These are phyloP conservation scores for Podarcis siculus DNA, from an alignment of 2,797 vertebrate species.

Conservation along the genomic window DNA sequence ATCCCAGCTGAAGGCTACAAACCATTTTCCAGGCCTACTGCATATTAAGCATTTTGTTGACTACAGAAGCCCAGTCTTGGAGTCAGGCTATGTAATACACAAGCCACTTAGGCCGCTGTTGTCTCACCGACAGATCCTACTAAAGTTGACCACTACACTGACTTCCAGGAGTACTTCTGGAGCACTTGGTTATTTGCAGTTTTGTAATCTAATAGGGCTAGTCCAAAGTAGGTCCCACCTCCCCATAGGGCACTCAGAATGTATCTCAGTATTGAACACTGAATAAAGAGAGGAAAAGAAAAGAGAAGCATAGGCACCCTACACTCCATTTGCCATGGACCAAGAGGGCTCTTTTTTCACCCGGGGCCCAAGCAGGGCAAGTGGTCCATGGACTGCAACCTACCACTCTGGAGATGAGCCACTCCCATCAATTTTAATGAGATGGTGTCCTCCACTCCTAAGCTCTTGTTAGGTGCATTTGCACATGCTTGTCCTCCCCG, in stretches of 20 bases:
- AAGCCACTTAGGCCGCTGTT: not conserved
- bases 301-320: not conserved
- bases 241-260: not conserved
- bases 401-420: not conserved
- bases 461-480: not conserved
- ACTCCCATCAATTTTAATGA: not conserved
- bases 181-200: not conserved
- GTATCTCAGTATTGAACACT: no score
- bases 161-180: not conserved
- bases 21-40: not conserved
- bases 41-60: not conserved
- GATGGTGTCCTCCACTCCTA: not conserved
- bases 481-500: not conserved
- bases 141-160: not conserved
- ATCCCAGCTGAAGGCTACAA: not conserved
- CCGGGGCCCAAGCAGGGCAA: not conserved
- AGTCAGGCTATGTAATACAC: not conserved
- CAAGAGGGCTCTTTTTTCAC: not conserved
- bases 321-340: not conserved
- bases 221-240: not conserved
- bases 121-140: not conserved
- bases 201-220: not conserved
- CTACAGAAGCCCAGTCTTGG: not conserved
- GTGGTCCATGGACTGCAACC: not conserved
- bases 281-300: no score